Evolutionary conservation across 2,113 vertebrate genomes (phyloP).

Genomic region (Cololabis saira): DNA sequence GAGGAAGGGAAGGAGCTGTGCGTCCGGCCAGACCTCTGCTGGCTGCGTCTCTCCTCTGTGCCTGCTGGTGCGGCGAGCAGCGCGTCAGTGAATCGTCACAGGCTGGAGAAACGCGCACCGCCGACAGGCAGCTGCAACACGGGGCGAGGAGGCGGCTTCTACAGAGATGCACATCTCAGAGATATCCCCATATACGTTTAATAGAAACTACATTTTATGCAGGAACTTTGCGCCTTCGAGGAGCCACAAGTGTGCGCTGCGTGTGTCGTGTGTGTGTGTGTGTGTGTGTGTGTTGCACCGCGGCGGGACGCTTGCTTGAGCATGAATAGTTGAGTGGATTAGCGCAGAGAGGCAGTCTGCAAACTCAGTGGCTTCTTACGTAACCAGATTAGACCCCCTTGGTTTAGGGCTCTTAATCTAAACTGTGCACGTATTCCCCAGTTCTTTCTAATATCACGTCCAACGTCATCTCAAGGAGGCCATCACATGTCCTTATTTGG

Average conservation of each 20-base stretch:
- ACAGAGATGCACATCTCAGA: not conserved
- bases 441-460: constrained; percentile 15
- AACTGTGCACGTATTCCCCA: constrained; percentile 6
- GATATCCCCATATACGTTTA: not conserved
- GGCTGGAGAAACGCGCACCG: constrained; percentile 35
- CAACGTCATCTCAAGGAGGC: constrained; percentile 50
- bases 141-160: constrained; percentile 35
- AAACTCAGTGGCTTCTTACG: constrained; percentile 70
- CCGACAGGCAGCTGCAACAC: constrained; percentile 55
- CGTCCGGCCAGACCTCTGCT: constrained; percentile 40
- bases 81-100: constrained; percentile 78
- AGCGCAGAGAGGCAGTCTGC: constrained; percentile 49
- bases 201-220: not conserved
- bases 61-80: constrained; percentile 64
- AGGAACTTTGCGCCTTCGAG: not conserved
- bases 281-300: constrained; percentile 27
- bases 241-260: constrained; percentile 73
- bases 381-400: constrained; percentile 67
- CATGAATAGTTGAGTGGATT: constrained; percentile 62
- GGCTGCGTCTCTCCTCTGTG: constrained; percentile 38
- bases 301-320: constrained; percentile 42
- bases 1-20: constrained; percentile 29
- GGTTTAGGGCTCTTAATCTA: constrained; percentile 16
- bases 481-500: constrained; percentile 68
- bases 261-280: constrained; percentile 2